Base-by-base conservation (phyloP, 2,888 invertebrate genomes). In the Octonoba sinensis region DNA sequence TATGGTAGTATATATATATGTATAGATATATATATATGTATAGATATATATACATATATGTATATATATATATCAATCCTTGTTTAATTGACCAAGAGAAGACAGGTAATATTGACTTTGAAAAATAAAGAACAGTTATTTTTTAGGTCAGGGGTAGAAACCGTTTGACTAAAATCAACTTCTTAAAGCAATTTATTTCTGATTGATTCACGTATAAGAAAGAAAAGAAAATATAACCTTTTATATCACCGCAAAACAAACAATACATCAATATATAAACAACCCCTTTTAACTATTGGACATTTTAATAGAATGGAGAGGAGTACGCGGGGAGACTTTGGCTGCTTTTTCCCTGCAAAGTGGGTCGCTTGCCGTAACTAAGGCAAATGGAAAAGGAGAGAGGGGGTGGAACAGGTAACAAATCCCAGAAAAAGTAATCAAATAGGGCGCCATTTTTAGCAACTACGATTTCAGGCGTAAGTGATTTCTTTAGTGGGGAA, bases 401-500 rank as follows among this genome's bases (percentile, higher is more conserved):
- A 54, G 20, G 51, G 54, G 16, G 54, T 18, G 20, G 64, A 75
- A 64, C 36, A 36, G 36, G 36, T 36, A 36, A 36, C 36, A 36
- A 36, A 54, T 64, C 66, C 57, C 62, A 51, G 46, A 64, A 73
- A 79, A 79, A 79, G 79, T 73, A 79, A 79, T 79, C 79, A 79
- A 67, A 79, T 79, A 72, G 79, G 79, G 73, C 79, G 73, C 73
- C 79, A 79, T 79, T 73, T 79, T 79, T 79, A 73, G 79, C 79
- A 79, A 79, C 79, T 79, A 56, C 73, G 79, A 73, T 79, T 79
- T 73, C 79, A 79, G 54, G 46, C 51, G 62, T 79, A 79, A 79
- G 79, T 79, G 79, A 79, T 72, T 73, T 67, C 79, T 54, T 44
- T 73, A 65, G 54, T 54, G 24, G 54, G 36, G 49, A 59, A 22